Conservation (phyloP, 2,888 invertebrate species). For the Protodeltote pygarga region DNA sequence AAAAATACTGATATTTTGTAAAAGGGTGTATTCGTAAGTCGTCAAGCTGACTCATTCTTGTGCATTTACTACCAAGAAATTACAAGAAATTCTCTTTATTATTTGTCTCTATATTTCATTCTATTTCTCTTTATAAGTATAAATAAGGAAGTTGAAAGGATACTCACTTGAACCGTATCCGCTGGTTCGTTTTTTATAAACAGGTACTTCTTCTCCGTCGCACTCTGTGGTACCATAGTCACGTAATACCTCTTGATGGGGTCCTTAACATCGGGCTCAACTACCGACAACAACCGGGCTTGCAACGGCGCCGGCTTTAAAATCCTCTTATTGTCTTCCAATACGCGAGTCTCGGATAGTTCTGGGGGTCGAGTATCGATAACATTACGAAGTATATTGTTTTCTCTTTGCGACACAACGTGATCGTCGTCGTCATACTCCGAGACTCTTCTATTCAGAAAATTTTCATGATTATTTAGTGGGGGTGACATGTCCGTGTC, state of each 20-base stretch:
- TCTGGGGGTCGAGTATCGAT: conserved; percentile 68
- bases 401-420: conserved; percentile 64
- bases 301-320: conserved; percentile 80
- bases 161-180: conserved; percentile 79
- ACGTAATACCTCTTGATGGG: conserved; percentile 76
- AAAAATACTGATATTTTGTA: too few species aligned
- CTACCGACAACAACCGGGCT: conserved; percentile 72
- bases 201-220: conserved; percentile 88
- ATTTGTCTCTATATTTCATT: too few species aligned
- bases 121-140: neutral
- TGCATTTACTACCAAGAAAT: too few species aligned
- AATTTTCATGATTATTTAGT: conserved; percentile 72
- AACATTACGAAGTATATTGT: conserved; percentile 60
- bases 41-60: too few species aligned
- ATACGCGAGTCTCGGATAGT: conserved; percentile 69
- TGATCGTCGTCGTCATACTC: conserved; percentile 80
- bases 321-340: conserved; percentile 72
- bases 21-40: too few species aligned
- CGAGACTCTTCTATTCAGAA: conserved; percentile 73
- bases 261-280: conserved; percentile 73
- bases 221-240: conserved; percentile 69
- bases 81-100: too few species aligned
- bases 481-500: conserved; percentile 70
- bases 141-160: neutral
- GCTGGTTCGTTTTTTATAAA: conserved; percentile 88